A percentile compares a stretch with the other conserved stretches of the same genome.
Conservation (phyloP, 2,888 invertebrate genomes). For the Malachius bipustulatus region DNA sequence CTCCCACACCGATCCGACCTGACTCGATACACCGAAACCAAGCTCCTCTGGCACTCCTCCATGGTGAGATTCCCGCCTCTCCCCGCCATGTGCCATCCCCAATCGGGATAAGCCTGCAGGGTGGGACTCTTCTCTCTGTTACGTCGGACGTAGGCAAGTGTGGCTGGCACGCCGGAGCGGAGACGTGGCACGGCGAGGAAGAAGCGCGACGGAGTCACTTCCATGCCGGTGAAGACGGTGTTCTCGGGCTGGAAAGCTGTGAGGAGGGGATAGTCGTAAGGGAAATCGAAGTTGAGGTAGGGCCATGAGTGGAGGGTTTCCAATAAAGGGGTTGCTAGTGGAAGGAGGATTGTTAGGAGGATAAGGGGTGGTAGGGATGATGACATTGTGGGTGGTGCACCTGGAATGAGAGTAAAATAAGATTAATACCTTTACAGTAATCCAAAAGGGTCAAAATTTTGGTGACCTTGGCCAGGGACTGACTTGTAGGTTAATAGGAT, state of each 20-base stretch:
- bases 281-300: constrained; percentile 53
- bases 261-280: constrained; percentile 38
- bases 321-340: too few species aligned
- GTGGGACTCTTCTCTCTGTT: constrained; percentile 54
- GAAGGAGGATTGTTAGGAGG: too few species aligned
- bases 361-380: too few species aligned
- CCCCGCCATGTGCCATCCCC: constrained; percentile 60
- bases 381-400: too few species aligned
- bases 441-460: too few species aligned
- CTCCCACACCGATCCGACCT: constrained; percentile 70
- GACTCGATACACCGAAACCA: constrained; percentile 68
- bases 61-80: constrained; percentile 59
- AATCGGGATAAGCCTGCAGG: constrained; percentile 32
- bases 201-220: constrained; percentile 56
- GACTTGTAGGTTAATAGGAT: too few species aligned
- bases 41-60: constrained; percentile 46
- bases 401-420: too few species aligned
- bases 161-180: constrained; percentile 64
- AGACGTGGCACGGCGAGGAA: constrained; percentile 67
- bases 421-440: too few species aligned
- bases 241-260: constrained; percentile 49
- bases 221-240: constrained; percentile 65
- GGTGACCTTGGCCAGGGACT: too few species aligned
- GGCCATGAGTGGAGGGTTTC: constrained; percentile 70
- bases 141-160: constrained; percentile 56